Evolutionary conservation across 2,888 invertebrate species (phyloP).

Genomic region (Apotomis betuletana): DNA sequence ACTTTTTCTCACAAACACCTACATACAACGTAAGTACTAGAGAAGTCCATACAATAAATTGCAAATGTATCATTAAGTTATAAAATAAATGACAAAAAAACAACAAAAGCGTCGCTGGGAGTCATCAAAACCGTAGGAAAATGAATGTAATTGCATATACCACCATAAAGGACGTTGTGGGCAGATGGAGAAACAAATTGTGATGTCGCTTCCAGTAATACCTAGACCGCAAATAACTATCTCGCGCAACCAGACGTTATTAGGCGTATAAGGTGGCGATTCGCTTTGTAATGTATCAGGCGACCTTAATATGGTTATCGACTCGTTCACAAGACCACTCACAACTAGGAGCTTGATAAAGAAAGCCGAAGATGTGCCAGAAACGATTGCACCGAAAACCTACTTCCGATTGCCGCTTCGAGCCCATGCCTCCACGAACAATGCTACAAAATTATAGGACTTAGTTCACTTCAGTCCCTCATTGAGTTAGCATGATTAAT

Average conservation of each 20-base stretch:
- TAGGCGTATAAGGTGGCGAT: slow-evolving; percentile 23
- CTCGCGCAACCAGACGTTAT: slow-evolving; percentile 33
- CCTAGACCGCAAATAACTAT: slow-evolving; percentile 57
- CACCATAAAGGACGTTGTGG: slow-evolving; percentile 65
- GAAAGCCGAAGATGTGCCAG: slow-evolving; percentile 64
- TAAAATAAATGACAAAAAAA: slow-evolving; percentile 57
- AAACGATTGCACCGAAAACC: slow-evolving; percentile 74
- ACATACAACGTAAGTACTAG: slow-evolving; percentile 3
- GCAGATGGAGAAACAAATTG: slow-evolving; percentile 73
- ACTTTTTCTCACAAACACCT: slow-evolving; percentile 10
- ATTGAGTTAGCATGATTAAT: slow-evolving; percentile 79
- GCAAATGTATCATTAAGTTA: slow-evolving; percentile 59
- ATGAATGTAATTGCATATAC: slow-evolving; percentile 66
- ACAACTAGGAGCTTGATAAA: slow-evolving; percentile 44
- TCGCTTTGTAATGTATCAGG: slow-evolving; percentile 21
- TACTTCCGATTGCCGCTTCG: slow-evolving; percentile 67
- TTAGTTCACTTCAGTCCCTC: slow-evolving; percentile 66
- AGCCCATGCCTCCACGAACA: slow-evolving; percentile 67
- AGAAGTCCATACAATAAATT: slow-evolving; percentile 47
- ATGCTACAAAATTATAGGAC: slow-evolving; percentile 77
- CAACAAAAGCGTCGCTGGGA: slow-evolving; percentile 54
- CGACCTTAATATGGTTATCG: slow-evolving; percentile 17
- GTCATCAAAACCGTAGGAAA: slow-evolving; percentile 62
- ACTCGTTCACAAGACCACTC: slow-evolving; percentile 15
- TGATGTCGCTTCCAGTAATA: slow-evolving; percentile 69